Conservation (phyloP, 1,140 invertebrate genomes). For the Tetragnatha versicolor region DNA sequence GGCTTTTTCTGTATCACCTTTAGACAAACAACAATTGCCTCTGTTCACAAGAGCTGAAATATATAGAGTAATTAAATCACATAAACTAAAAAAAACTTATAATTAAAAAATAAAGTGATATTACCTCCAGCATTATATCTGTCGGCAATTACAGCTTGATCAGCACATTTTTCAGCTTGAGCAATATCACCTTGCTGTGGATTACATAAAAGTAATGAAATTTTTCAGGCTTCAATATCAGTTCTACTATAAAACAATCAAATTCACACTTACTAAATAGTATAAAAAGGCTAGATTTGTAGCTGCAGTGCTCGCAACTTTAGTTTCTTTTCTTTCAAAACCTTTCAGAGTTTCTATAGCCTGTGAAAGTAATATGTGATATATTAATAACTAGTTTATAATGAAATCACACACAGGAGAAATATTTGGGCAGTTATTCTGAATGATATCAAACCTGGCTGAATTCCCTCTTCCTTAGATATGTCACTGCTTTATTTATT, state of each 20-base stretch:
- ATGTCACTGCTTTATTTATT: constrained; percentile 92
- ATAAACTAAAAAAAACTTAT: neutral
- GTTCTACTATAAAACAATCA: neutral
- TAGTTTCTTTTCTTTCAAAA: constrained; percentile 86
- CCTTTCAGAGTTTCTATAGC: constrained; percentile 87
- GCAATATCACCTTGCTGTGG: constrained; percentile 80
- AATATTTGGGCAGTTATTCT: too few relatives aligned
- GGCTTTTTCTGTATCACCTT: constrained; percentile 77
- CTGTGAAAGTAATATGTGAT: constrained; percentile 17
- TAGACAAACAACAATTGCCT: constrained; percentile 80
- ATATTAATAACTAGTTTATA: too few relatives aligned
- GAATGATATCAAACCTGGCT: constrained; percentile 66
- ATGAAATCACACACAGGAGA: too few relatives aligned
- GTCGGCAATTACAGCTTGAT: constrained; percentile 78
- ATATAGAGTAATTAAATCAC: neutral
- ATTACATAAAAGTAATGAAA: neutral
- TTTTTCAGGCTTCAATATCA: too few relatives aligned
- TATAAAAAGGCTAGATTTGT: constrained; percentile 93
- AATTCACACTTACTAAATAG: constrained; percentile 73
- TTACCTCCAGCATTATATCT: constrained; percentile 75
- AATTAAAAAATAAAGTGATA: neutral
- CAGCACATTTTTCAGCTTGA: constrained; percentile 82
- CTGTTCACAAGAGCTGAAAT: constrained; percentile 81
- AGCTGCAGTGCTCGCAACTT: constrained; percentile 81
- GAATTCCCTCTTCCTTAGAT: constrained; percentile 84